phyloP scores from a whole-genome alignment of 2,888 invertebrate genomes.

The Melangyna quadrimaculata region DNA sequence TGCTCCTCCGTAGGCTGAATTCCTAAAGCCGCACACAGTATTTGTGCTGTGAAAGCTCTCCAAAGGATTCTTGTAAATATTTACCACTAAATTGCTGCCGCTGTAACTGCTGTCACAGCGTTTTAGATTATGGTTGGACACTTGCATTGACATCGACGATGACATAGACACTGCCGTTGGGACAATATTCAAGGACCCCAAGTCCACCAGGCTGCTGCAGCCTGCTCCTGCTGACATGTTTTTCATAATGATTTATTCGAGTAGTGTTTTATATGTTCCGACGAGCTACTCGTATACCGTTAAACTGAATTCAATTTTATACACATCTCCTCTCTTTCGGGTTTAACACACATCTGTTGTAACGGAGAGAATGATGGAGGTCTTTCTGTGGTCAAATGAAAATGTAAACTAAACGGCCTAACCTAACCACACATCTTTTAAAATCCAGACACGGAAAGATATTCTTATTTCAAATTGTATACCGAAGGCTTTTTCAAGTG shows the following conservation, averaged over 20 bases:
- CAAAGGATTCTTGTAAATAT: slow-evolving; percentile 75
- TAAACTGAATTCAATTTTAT: slow-evolving; percentile 18
- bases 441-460: not conserved
- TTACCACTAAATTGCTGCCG: slow-evolving; percentile 74
- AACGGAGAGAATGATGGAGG: slow-evolving; percentile 2
- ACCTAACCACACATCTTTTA: slow-evolving; percentile 9
- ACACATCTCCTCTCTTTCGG: slow-evolving; percentile 9
- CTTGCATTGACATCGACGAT: slow-evolving; percentile 50
- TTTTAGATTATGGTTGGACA: slow-evolving; percentile 69
- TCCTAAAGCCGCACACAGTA: slow-evolving; percentile 59
- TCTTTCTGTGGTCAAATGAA: slow-evolving; percentile 41
- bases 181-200: slow-evolving; percentile 12
- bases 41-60: slow-evolving; percentile 60
- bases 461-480: not conserved
- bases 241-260: slow-evolving; percentile 51
- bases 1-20: slow-evolving; percentile 66
- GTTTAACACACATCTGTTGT: slow-evolving; percentile 1
- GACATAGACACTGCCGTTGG: slow-evolving; percentile 38
- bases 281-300: not conserved
- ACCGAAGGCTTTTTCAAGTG: not conserved
- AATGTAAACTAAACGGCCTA: slow-evolving; percentile 52
- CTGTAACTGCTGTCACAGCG: slow-evolving; percentile 75
- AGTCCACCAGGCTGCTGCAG: slow-evolving; percentile 73
- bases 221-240: slow-evolving; percentile 72
- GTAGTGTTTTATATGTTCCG: not conserved